Evolutionary conservation across 2,888 invertebrate species (phyloP).

Genomic region (Drosophila conformis): DNA sequence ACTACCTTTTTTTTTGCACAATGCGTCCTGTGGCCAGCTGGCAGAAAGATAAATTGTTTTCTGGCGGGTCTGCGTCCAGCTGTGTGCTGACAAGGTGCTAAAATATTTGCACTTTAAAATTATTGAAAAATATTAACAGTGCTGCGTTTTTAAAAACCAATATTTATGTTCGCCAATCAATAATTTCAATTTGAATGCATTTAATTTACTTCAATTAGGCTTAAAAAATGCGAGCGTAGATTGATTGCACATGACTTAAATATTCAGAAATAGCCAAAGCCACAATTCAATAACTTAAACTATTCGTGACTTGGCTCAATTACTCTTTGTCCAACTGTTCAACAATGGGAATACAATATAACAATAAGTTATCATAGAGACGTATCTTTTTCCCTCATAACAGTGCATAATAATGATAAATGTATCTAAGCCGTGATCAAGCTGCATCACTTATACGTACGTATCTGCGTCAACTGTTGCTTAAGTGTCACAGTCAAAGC

Average conservation of each 20-base stretch:
- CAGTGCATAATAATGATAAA: constrained; percentile 14
- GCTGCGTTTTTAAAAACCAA: neutral
- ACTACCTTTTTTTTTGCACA: neutral
- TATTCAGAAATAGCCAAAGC: neutral
- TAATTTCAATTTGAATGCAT: neutral
- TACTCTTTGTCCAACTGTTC: neutral
- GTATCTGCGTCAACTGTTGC: constrained; percentile 11
- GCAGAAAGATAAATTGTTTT: constrained; percentile 1
- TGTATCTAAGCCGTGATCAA: constrained; percentile 23
- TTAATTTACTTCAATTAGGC: neutral
- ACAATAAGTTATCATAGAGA: neutral
- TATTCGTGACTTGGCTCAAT: neutral
- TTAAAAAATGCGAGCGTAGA: neutral
- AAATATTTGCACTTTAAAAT: constrained; percentile 1
- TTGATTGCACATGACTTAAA: neutral
- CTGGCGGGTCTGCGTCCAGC: constrained; percentile 2
- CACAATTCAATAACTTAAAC: neutral
- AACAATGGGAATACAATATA: neutral
- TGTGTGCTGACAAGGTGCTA: constrained; percentile 6
- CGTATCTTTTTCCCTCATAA: neutral
- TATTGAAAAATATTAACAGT: neutral
- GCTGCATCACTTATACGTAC: constrained; percentile 24
- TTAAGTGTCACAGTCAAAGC: constrained; percentile 59
- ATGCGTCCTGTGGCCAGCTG: neutral
- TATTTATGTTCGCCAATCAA: neutral